Conservation (phyloP, 1,140 invertebrate genomes). For the Triops longicaudatus region DNA sequence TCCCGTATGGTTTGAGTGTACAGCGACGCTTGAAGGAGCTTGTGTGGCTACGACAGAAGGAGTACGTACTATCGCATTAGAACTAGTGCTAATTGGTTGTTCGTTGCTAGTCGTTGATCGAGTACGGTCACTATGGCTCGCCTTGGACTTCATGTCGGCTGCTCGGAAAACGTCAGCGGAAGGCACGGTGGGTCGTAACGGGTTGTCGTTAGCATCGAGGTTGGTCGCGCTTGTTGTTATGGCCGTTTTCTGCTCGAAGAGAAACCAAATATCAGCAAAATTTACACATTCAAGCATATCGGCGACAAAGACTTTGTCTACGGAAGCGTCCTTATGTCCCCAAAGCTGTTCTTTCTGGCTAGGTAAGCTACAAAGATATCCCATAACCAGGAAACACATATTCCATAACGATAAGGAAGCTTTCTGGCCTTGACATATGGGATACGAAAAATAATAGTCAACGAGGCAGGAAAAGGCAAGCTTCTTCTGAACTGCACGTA, state of each 20-base stretch:
- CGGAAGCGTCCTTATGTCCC: not conserved
- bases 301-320: not conserved
- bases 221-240: not conserved
- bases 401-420: not conserved
- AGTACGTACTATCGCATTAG: not conserved
- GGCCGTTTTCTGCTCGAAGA: not conserved
- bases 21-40: not conserved
- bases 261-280: not conserved
- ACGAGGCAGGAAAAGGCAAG: not conserved
- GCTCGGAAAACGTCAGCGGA: not conserved
- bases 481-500: not conserved
- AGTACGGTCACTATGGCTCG: not conserved
- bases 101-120: not conserved
- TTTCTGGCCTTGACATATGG: not conserved
- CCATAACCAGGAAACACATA: not conserved
- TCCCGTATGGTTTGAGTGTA: not conserved
- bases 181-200: not conserved
- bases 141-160: not conserved
- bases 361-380: not conserved
- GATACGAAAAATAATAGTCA: too few relatives aligned
- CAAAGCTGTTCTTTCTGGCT: not conserved
- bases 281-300: not conserved
- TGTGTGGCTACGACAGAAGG: not conserved
- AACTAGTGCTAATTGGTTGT: not conserved
- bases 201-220: conserved; percentile 1